Base-by-base conservation (phyloP, 2,888 invertebrate species). In the Polietes domitor region DNA sequence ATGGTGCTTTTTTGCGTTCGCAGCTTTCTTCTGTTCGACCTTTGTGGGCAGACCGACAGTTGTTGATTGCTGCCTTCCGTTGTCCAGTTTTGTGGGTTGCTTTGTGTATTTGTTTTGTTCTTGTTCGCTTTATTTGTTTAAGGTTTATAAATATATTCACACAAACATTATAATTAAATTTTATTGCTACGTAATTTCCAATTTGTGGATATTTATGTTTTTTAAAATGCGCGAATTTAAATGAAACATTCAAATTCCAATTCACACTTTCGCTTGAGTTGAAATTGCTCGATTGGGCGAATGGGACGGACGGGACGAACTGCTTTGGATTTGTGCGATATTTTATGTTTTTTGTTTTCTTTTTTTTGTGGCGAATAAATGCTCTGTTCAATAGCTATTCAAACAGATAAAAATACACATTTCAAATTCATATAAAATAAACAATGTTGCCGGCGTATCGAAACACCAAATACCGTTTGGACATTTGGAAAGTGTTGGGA, bases 161-260 rank as follows among this genome's bases (percentile, higher is more conserved):
- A 53, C 17, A 10, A 19, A 73, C 68, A 80, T 79, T 61, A 58
- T 73, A 80, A 80, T 80, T 70, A 77, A 80, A 68, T 79, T 72
- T 83, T 73, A 83, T 79, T 58, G 50, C 3, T 72, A 41, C 68
- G 47, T 63, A 70, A 83, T 74, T 43, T 53, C 17, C 37, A 61
- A 75, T 68, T 41, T 68, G 12, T 43, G 21, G 12, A 24, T 43
- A 28, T 63, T 63, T 63, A 61, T 61, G 37, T 63, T 75, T 73
- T 61, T 26, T 41, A 37, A 75, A 76, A 72, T 55, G 82, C 19
- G 74, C 55, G 41, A 82, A 76, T 82, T 82, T 63, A 79, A 43
- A 82, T 72, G 79, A 79, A 83, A 76, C 72, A 76, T 12, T 58
- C 28, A 50, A 15, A 26, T 58, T 26, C 24, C 24, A 10, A 58